A percentile compares a stretch with the other conserved stretches of the same genome.
These are phyloP conservation scores for Synergus laeviventris DNA, from an alignment of 2,888 invertebrate species.

Conservation along the genomic window DNA sequence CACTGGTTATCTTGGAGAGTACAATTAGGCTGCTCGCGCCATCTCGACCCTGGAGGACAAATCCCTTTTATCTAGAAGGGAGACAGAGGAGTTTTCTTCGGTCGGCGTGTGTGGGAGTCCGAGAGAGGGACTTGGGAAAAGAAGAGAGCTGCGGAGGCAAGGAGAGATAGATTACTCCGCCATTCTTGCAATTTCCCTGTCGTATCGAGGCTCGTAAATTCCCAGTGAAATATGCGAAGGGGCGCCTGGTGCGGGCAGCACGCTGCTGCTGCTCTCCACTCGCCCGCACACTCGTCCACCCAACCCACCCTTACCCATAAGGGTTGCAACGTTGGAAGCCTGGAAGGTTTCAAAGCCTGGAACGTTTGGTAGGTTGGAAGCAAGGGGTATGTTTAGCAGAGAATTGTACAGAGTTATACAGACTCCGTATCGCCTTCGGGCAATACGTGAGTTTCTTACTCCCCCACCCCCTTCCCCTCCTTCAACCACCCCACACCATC, in stretches of 20 bases:
- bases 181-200: slow-evolving; percentile 96
- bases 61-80: slow-evolving; percentile 69
- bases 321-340: slow-evolving; percentile 56
- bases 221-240: slow-evolving; percentile 87
- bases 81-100: slow-evolving; percentile 55
- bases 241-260: slow-evolving; percentile 76
- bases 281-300: slow-evolving; percentile 65
- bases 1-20: slow-evolving; percentile 69
- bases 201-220: slow-evolving; percentile 93
- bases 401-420: slow-evolving; percentile 56
- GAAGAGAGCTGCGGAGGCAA: slow-evolving; percentile 73
- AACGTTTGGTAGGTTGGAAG: slow-evolving; percentile 47
- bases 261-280: slow-evolving; percentile 72
- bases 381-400: slow-evolving; percentile 70
- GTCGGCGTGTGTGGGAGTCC: slow-evolving; percentile 60
- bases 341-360: background rate
- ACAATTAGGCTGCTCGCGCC: slow-evolving; percentile 71
- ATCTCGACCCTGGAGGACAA: slow-evolving; percentile 67
- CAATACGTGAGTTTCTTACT: slow-evolving; percentile 16
- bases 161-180: slow-evolving; percentile 91
- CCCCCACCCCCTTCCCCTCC: background rate
- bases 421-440: slow-evolving; percentile 53
- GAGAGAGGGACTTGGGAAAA: slow-evolving; percentile 64
- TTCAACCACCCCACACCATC: background rate
- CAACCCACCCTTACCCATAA: slow-evolving; percentile 63